Percentiles rank a stretch among this genome's conserved stretches.
Conservation (phyloP, 2,797 vertebrate species). For the Sciaenops ocellatus region DNA sequence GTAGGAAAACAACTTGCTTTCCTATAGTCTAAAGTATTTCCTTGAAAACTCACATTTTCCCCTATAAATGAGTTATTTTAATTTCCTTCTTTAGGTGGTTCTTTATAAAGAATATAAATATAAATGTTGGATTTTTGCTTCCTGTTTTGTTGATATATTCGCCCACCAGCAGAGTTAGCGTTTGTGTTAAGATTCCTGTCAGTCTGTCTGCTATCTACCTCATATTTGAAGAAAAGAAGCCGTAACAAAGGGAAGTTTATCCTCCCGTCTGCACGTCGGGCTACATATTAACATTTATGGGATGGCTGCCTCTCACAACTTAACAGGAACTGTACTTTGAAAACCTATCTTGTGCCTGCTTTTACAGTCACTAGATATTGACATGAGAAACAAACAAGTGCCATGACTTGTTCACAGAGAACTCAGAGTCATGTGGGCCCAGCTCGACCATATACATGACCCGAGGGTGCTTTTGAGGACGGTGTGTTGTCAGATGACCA, state of each 20-base stretch:
- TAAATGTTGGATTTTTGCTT: constrained; percentile 14
- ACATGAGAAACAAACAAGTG: constrained; percentile 12
- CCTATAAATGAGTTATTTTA: not conserved
- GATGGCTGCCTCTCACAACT: not conserved
- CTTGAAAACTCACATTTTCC: not conserved
- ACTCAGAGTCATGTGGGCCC: constrained; percentile 25
- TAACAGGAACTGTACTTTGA: constrained; percentile 23
- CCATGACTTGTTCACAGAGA: not conserved
- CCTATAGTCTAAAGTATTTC: not conserved
- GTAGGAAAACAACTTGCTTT: not conserved
- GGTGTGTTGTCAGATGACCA: constrained; percentile 38
- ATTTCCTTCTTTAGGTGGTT: not conserved
- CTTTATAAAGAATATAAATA: not conserved
- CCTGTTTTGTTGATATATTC: not conserved
- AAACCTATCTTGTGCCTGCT: constrained; percentile 32
- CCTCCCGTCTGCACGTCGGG: not conserved
- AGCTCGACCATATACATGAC: constrained; percentile 2
- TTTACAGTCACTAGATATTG: not conserved
- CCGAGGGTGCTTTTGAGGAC: constrained; percentile 34
- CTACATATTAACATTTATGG: constrained; percentile 59
- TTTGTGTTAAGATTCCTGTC: not conserved
- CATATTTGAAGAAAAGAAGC: not conserved
- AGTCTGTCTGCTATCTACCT: not conserved
- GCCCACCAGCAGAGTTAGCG: not conserved
- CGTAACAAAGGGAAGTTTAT: not conserved